Evolutionary conservation across 2,113 vertebrate genomes (phyloP), one percentile per base, ranked within the genome.

Genomic region (Pleuronectes platessa): DNA sequence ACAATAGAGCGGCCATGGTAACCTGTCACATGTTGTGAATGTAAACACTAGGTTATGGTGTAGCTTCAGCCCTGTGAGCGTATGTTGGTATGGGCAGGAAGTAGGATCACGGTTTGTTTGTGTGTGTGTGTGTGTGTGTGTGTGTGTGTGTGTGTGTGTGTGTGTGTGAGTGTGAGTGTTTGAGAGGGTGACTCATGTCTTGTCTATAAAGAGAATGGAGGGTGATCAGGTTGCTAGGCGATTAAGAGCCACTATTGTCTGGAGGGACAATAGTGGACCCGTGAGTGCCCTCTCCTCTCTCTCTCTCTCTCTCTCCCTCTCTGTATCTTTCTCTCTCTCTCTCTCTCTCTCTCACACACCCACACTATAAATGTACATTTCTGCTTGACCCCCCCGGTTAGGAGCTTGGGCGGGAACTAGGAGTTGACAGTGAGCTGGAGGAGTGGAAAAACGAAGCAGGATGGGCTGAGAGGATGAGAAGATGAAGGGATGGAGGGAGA

Each of bases 141-240:
- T 20, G 17, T 61, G 60, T 37, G 60, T 42, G 10, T 62, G 23
- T 54, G 51, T 11, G 31, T 20, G 26, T 61, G 31, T 35, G 59
- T 62, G 67, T 54, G 49, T 59, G 61, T 75, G 74, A 24, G 23
- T 74, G 51, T 69, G 70, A 62, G 76, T 71, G 61, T 83, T 81
- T 85, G 70, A 63, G 78, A 77, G 86, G 67, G 83, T 92, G 92
- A 94, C 79, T 93, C 93, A 94, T 84, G 80, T 83, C 86, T 89
- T 79, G 83, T 91, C 79, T 88, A 84, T 87, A 86, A 89, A 89
- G 87, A 92, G 88, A 93, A 91, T 82, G 84, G 86, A 88, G 86
- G 85, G 81, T 91, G 92, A 93, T 93, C 91, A 90, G 89, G 93
- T 95, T 94, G 93, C 94, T 94, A 92, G 90, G 92, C 89, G 83